These are phyloP conservation scores for Passer montanus DNA, from an alignment of 2,113 vertebrate genomes.

Conservation along the genomic window DNA sequence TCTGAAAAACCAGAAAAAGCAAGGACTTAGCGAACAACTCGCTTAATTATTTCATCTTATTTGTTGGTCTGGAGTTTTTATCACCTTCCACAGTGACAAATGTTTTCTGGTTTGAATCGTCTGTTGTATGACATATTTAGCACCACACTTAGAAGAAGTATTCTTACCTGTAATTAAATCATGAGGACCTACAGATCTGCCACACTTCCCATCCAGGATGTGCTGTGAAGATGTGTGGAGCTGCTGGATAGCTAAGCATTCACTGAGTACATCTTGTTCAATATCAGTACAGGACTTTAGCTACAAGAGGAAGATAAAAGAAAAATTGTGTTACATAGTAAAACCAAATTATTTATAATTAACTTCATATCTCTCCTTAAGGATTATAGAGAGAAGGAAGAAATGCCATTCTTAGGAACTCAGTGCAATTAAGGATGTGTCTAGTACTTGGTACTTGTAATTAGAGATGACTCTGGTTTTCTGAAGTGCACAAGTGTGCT, in stretches of 20 bases:
- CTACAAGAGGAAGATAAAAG: conserved; percentile 73
- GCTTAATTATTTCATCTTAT: neutral
- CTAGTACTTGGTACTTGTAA: neutral
- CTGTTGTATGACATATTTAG: neutral
- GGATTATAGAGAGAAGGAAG: neutral
- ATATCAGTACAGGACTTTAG: conserved; percentile 83
- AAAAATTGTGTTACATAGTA: conserved; percentile 50
- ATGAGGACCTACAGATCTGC: conserved; percentile 76
- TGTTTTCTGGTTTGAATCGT: neutral
- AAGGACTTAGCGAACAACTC: neutral
- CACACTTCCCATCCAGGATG: conserved; percentile 83
- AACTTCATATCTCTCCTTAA: neutral
- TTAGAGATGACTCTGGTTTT: conserved; percentile 9
- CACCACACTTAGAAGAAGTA: neutral
- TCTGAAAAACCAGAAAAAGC: neutral
- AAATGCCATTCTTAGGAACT: conserved; percentile 9
- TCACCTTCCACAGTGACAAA: neutral
- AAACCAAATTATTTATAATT: conserved; percentile 13
- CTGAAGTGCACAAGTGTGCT: neutral
- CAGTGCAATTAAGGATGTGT: neutral
- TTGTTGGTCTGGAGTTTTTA: neutral
- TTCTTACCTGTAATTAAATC: conserved; percentile 89
- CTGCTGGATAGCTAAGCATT: conserved; percentile 89
- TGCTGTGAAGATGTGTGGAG: conserved; percentile 84
- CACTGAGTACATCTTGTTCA: conserved; percentile 85